Percentiles rank a stretch among this genome's conserved stretches.
These are phyloP conservation scores for Pagetopsis macropterus DNA, from an alignment of 2,797 vertebrate genomes.

Conservation along the genomic window DNA sequence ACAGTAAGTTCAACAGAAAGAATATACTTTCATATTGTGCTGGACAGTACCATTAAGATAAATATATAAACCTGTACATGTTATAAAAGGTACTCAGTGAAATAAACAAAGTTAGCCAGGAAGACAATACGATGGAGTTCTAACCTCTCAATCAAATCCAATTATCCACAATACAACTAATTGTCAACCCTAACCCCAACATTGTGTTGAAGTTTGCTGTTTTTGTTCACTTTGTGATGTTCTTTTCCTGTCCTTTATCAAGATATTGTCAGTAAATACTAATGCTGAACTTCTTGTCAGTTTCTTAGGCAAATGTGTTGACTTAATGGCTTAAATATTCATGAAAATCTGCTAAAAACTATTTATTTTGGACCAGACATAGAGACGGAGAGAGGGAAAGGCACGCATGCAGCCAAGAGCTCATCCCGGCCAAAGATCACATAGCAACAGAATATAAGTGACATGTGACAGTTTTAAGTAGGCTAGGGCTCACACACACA, in stretches of 20 bases:
- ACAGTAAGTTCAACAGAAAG: background rate
- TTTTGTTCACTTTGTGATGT: conserved; percentile 20
- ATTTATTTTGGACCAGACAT: conserved; percentile 23
- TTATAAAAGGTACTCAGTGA: conserved; percentile 11
- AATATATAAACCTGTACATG: background rate
- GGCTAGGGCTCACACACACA: conserved; percentile 39
- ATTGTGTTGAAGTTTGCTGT: background rate
- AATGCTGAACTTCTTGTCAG: conserved; percentile 13
- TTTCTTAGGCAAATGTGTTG: conserved; percentile 23
- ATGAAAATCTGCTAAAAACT: conserved; percentile 58
- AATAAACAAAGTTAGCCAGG: conserved; percentile 22
- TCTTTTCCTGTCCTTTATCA: conserved; percentile 18
- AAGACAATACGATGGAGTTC: conserved; percentile 7
- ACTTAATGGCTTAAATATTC: conserved; percentile 50
- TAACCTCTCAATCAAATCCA: conserved; percentile 29
- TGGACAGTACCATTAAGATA: background rate
- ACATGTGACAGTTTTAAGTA: conserved; percentile 73
- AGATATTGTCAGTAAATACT: conserved; percentile 19
- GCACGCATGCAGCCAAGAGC: background rate
- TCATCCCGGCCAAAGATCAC: conserved; percentile 63
- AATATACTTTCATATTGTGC: background rate
- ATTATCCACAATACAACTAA: conserved; percentile 39
- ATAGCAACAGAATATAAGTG: conserved; percentile 71
- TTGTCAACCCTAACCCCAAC: conserved; percentile 35
- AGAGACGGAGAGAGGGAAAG: background rate